Conservation (phyloP, 2,888 invertebrate genomes). For the Andrena chrysosceles region DNA sequence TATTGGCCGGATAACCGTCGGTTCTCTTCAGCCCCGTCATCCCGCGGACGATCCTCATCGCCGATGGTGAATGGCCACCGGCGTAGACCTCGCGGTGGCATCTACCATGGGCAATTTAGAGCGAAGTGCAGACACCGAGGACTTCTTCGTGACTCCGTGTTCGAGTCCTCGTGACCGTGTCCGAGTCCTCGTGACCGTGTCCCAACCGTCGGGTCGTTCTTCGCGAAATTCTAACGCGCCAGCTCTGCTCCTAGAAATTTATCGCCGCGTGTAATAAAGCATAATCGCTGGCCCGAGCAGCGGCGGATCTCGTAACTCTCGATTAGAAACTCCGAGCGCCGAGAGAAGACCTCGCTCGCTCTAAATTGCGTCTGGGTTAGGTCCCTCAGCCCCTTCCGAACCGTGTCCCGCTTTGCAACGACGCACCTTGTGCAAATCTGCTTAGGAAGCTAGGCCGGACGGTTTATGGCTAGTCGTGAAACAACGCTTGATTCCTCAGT, state of each 20-base stretch:
- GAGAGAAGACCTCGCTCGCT: too few relatives aligned
- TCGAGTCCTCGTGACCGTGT: background rate
- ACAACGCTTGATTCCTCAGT: background rate
- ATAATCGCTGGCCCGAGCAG: conserved; percentile 11
- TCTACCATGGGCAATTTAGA: conserved; percentile 8
- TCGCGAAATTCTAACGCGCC: background rate
- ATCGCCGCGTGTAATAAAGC: conserved; percentile 28
- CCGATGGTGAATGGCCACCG: conserved; percentile 11
- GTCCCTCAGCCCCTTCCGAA: background rate
- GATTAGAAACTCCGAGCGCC: too few relatives aligned
- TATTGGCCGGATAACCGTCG: conserved; percentile 38
- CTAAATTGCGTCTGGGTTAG: too few relatives aligned
- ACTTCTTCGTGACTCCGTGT: background rate
- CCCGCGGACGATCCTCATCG: background rate
- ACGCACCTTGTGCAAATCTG: background rate
- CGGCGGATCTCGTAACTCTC: background rate
- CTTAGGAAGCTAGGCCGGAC: too few relatives aligned
- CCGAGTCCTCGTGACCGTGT: background rate
- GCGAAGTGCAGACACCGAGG: background rate
- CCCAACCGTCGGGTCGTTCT: background rate
- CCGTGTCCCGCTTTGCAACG: background rate
- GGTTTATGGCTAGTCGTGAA: background rate
- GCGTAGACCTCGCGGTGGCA: conserved; percentile 5
- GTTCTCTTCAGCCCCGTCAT: conserved; percentile 13
- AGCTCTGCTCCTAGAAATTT: conserved; percentile 12